These are phyloP conservation scores for Ichneumoninae sp. DNA, from an alignment of 2,888 invertebrate genomes.

Conservation along the genomic window DNA sequence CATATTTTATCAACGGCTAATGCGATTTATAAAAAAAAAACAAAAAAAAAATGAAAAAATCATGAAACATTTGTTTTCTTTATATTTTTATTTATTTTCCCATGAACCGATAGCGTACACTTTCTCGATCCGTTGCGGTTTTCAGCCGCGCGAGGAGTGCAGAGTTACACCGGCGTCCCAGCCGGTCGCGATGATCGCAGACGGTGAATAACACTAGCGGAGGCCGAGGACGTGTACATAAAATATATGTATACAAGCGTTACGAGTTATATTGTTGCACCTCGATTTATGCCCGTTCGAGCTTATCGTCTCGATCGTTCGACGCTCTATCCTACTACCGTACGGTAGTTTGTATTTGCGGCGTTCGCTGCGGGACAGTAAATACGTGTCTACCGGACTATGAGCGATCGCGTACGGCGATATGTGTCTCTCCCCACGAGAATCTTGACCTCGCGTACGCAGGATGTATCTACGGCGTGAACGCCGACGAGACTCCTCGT, in stretches of 20 bases:
- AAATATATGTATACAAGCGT: slow-evolving; percentile 5
- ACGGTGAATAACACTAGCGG: slow-evolving; percentile 46
- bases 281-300: slow-evolving; percentile 41
- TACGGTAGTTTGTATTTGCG: slow-evolving; percentile 1
- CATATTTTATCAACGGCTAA: slow-evolving; percentile 49
- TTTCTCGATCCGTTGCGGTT: slow-evolving; percentile 31
- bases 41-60: slow-evolving; percentile 23
- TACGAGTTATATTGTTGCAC: slow-evolving; percentile 38
- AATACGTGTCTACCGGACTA: slow-evolving; percentile 18
- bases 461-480: not conserved
- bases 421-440: not conserved
- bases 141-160: slow-evolving; percentile 16
- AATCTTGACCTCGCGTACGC: slow-evolving; percentile 36
- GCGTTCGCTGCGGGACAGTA: slow-evolving; percentile 14
- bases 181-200: slow-evolving; percentile 30
- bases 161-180: slow-evolving; percentile 2
- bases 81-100: not conserved
- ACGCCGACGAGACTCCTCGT: not conserved
- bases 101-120: slow-evolving; percentile 40
- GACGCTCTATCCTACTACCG: slow-evolving; percentile 28
- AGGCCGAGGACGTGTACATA: not conserved
- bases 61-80: slow-evolving; percentile 18
- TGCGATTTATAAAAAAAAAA: slow-evolving; percentile 7
- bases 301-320: slow-evolving; percentile 49
- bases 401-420: slow-evolving; percentile 2